Percentiles rank a stretch among this genome's conserved stretches.
Evolutionary conservation across 2,113 vertebrate species (phyloP).

Genomic region (Stigmatopora nigra): DNA sequence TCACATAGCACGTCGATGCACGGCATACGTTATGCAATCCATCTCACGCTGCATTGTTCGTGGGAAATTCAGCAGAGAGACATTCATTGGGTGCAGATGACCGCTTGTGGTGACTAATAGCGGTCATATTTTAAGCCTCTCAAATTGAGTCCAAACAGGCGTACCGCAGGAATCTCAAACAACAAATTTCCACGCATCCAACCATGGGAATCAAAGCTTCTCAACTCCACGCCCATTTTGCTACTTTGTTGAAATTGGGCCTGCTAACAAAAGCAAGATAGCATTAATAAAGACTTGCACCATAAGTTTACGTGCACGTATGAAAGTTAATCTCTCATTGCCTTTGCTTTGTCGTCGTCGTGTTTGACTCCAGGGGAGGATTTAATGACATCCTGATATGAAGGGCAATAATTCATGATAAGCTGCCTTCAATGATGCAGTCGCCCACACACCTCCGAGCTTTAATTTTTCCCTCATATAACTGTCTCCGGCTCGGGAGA

Average conservation of each 20-base stretch:
- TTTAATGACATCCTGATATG: constrained; percentile 62
- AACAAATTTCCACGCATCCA: constrained; percentile 31
- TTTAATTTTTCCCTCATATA: constrained; percentile 43
- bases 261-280: constrained; percentile 20
- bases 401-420: constrained; percentile 51
- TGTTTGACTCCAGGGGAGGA: constrained; percentile 57
- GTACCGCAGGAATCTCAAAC: constrained; percentile 53
- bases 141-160: constrained; percentile 42
- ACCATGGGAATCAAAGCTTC: constrained; percentile 44
- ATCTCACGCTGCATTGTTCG: constrained; percentile 24
- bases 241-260: constrained; percentile 12
- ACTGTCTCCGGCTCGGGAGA: constrained; percentile 37
- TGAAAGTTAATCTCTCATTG: constrained; percentile 37
- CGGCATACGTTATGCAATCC: neutral
- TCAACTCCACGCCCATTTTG: constrained; percentile 10
- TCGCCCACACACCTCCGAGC: constrained; percentile 26
- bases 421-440: constrained; percentile 45
- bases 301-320: constrained; percentile 31
- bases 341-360: constrained; percentile 22
- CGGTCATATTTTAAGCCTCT: constrained; percentile 52
- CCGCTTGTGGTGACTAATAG: constrained; percentile 34
- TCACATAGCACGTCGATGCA: neutral
- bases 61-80: constrained; percentile 47
- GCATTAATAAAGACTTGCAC: neutral
- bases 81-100: constrained; percentile 17